A percentile compares a stretch with the other conserved stretches of the same genome.
Conservation (phyloP, 2,113 vertebrate species). For the Capreolus pygargus region DNA sequence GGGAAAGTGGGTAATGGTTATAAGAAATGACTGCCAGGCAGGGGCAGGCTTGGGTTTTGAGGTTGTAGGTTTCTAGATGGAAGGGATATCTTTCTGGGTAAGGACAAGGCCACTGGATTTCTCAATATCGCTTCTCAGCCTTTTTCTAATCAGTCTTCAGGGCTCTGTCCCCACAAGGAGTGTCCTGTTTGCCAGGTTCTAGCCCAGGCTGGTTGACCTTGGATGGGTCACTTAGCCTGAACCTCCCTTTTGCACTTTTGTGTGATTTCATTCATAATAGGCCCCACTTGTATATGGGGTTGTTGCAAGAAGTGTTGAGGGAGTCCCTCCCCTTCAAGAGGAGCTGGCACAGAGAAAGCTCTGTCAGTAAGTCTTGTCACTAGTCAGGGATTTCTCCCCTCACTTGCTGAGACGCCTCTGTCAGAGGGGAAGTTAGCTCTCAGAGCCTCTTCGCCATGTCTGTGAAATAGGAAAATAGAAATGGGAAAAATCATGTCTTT, state of each 20-base stretch:
- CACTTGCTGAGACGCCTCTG: background rate
- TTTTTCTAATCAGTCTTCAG: background rate
- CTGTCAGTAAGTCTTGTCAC: background rate
- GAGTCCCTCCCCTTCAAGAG: background rate
- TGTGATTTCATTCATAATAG: background rate
- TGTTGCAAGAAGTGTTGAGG: background rate
- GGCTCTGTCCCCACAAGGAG: background rate
- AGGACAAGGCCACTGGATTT: background rate
- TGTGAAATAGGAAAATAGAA: background rate
- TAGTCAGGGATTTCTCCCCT: background rate
- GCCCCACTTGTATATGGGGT: background rate
- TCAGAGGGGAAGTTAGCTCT: background rate
- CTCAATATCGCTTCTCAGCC: background rate
- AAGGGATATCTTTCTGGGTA: background rate
- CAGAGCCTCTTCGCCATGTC: background rate
- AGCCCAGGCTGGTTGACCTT: background rate
- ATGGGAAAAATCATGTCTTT: background rate
- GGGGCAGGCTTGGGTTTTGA: background rate
- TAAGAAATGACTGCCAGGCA: background rate
- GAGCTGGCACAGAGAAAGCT: background rate
- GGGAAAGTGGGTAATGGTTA: background rate
- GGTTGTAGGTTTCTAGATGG: background rate
- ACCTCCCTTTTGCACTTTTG: background rate
- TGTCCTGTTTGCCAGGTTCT: background rate
- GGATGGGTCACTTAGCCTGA: background rate